Evolutionary conservation across 1,140 invertebrate species (phyloP).

Genomic region (Artemia franciscana): DNA sequence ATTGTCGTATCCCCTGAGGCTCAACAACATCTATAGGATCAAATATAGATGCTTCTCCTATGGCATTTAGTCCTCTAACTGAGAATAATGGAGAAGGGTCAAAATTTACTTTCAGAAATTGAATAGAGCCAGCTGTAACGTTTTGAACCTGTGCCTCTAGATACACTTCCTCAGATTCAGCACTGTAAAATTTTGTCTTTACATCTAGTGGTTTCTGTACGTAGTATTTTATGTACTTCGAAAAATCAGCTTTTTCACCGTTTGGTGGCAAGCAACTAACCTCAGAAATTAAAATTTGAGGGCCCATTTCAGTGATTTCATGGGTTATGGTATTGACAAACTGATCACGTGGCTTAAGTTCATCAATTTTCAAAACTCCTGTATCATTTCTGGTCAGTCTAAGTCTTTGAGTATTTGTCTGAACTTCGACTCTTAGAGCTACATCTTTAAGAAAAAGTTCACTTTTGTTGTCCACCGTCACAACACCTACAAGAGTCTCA

Average conservation of each 20-base stretch:
- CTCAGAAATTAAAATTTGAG: slow-evolving; percentile 89
- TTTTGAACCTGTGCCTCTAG: slow-evolving; percentile 92
- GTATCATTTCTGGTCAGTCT: background rate
- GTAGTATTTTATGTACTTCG: slow-evolving; percentile 55
- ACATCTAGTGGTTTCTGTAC: slow-evolving; percentile 93
- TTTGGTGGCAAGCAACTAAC: slow-evolving; percentile 57
- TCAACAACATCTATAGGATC: slow-evolving; percentile 55
- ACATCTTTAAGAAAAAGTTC: background rate
- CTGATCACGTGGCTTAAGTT: slow-evolving; percentile 55
- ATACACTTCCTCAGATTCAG: slow-evolving; percentile 89
- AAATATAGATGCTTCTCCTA: slow-evolving; percentile 33
- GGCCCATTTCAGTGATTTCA: slow-evolving; percentile 93
- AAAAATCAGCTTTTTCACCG: slow-evolving; percentile 31
- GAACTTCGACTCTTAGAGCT: background rate
- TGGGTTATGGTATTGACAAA: slow-evolving; percentile 87
- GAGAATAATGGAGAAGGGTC: slow-evolving; percentile 73
- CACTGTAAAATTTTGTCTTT: slow-evolving; percentile 94
- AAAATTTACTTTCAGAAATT: slow-evolving; percentile 68
- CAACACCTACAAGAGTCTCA: background rate
- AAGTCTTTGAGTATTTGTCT: background rate
- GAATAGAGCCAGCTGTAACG: slow-evolving; percentile 65
- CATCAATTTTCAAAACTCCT: background rate
- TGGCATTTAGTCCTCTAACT: slow-evolving; percentile 4
- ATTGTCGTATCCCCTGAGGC: slow-evolving; percentile 45
- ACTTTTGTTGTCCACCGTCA: background rate